A percentile compares a stretch with the other conserved stretches of the same genome.
phyloP scores from a whole-genome alignment of 2,888 invertebrate species.

The Drosophila vallismaia region DNA sequence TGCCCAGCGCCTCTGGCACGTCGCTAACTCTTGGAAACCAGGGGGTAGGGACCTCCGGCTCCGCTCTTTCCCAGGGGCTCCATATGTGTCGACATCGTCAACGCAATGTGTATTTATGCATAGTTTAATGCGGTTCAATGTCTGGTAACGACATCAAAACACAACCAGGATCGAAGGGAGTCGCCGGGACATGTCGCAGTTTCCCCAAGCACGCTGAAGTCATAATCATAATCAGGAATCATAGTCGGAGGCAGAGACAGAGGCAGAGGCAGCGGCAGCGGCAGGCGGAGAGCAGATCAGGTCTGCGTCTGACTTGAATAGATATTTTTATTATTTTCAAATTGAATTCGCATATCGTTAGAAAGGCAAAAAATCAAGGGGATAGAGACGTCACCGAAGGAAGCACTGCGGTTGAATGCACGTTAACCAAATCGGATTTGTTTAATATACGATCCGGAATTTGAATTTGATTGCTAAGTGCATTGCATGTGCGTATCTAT shows the following conservation, averaged over 20 bases:
- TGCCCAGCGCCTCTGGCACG: conserved; percentile 49
- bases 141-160: conserved; percentile 80
- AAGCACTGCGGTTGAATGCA: conserved; percentile 20
- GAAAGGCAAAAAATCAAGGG: conserved; percentile 33
- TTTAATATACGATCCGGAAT: conserved; percentile 66
- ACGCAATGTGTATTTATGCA: conserved; percentile 79
- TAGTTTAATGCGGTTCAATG: conserved; percentile 80
- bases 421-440: conserved; percentile 71
- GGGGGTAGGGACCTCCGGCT: not conserved
- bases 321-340: conserved; percentile 75
- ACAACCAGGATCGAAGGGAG: conserved; percentile 55
- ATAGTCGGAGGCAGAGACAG: conserved; percentile 58
- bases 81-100: conserved; percentile 51
- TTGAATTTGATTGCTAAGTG: conserved; percentile 59
- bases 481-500: conserved; percentile 18
- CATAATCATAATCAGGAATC: conserved; percentile 59
- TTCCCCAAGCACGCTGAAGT: conserved; percentile 31
- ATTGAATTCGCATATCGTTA: conserved; percentile 76
- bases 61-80: conserved; percentile 6
- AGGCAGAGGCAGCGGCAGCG: too few relatives aligned
- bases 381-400: conserved; percentile 12
- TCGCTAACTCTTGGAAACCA: conserved; percentile 15
- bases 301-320: conserved; percentile 39
- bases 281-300: not conserved
- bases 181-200: conserved; percentile 8